Base-by-base conservation (phyloP, 2,888 invertebrate species). In the Emesis russula region DNA sequence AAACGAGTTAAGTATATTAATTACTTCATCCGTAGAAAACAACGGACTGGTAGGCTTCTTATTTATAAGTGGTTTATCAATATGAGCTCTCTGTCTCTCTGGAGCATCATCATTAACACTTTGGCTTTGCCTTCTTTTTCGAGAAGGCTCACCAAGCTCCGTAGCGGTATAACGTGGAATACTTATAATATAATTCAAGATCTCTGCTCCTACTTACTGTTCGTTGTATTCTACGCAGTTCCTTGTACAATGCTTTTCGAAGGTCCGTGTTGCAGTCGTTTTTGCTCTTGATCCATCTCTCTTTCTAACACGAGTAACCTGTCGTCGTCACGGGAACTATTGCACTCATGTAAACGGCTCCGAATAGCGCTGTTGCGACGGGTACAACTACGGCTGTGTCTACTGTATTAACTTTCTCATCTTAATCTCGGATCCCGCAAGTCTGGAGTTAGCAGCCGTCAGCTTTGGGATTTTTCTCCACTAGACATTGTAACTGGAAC, bases 271-370 rank as follows among this genome's bases (percentile, higher is more conserved):
- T 25, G 25, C 25, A 68, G 41, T 41, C 33, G 68, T 38, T n/a
- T 15, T n/a, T 41, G 36, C 15, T 73, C 41, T 18, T 38, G n/a
- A 18, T 41, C 33, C 73, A 73, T 38, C 73, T 73, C 73, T 25
- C 36, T 73, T 73, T 36, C 71, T 36, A 38, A 38, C 36, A 15
- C 71, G 33, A 13, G 71, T 36, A 36, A 15, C 15, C 36, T 36
- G 18, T 58, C 58, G 58, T 58, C 18, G 58, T 58, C n/a, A n/a
- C 58, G 58, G 18, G 18, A n/a, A 58, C 15, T n/a, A 6, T 58
- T 18, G 58, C 58, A 6, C 18, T 6, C 58, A 33, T 6, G 9
- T 15, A 7, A 15, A 33, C 36, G n/a, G 7, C 15, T 36, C 36
- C 9, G 15, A 33, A 7, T 13, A 33, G 7, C n/a, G 15, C 38